Conservation (phyloP, 2,797 vertebrate genomes). For the Cheirogaleus major region DNA sequence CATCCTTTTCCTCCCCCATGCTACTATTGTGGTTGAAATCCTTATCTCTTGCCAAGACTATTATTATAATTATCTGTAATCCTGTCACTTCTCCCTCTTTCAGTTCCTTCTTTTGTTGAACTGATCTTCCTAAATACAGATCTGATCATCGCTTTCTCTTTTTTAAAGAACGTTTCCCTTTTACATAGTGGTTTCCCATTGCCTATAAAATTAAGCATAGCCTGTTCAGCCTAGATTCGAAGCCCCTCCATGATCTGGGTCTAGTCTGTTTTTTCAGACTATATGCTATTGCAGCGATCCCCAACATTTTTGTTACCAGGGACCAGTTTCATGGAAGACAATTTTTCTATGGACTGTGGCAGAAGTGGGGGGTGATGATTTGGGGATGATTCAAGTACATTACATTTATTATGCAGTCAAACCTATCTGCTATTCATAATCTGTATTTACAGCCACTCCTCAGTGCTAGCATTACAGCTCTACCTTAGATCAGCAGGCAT, state of each 20-base stretch:
- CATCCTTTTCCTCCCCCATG: neutral
- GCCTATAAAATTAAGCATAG: constrained; percentile 8
- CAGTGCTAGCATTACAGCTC: too few relatives aligned
- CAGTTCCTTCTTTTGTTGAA: neutral
- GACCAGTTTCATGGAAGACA: too few relatives aligned
- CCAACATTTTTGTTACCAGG: too few relatives aligned
- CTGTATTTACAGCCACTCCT: too few relatives aligned
- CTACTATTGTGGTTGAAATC: neutral
- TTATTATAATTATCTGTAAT: neutral
- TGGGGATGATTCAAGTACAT: too few relatives aligned
- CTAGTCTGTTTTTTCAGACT: neutral
- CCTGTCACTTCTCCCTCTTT: neutral
- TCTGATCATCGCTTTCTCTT: neutral
- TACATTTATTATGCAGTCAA: too few relatives aligned
- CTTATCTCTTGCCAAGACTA: neutral
- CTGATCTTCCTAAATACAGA: neutral
- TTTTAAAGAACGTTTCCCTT: neutral
- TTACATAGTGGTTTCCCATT: neutral
- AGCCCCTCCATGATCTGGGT: neutral
- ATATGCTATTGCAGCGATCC: neutral
- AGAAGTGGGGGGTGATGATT: too few relatives aligned
- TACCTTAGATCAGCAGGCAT: too few relatives aligned
- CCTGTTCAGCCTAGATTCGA: neutral
- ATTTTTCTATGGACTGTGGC: too few relatives aligned
- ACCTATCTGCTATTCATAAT: too few relatives aligned